Evolutionary conservation across 2,888 invertebrate genomes (phyloP), one percentile per base, ranked within the genome.

Genomic region (Pseudococcus viburni): DNA sequence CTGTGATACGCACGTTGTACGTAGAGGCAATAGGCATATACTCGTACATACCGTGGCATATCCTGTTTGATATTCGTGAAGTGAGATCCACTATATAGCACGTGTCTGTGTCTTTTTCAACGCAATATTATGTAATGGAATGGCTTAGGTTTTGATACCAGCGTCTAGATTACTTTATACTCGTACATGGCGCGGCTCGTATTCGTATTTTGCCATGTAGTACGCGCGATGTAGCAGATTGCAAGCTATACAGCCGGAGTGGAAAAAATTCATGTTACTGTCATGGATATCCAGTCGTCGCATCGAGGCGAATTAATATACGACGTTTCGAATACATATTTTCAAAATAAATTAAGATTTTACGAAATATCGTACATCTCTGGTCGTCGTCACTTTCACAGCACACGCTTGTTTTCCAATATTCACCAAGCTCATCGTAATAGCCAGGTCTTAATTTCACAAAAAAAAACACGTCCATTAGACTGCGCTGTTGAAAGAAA

Each of bases 31-130:
- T 59, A 59, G 5, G 59, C 55, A 55, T n/a, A 59, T 51, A 51
- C 48, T 51, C 11, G 19, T 59, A 59, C 59, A 59, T 59, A n/a
- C n/a, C 12, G 19, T 83, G 46, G 80, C 73, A 83, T 83, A 83
- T 83, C 80, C 80, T 83, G 80, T 83, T 83, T 83, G 46, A 83
- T 83, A 83, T 83, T 83, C 80, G 80, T 83, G 80, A 19, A 83
- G 46, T 46, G 46, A 83, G 80, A 83, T 83, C 80, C 80, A 83
- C 80, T 83, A 5, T 17, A 83, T 17, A 83, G 80, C 80, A 83
- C 80, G 80, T 83, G 80, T 80, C 80, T 80, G n/a, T 42, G 80
- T 83, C 80, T 83, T 83, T 46, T 83, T 83, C 80, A 46, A 83
- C 80, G 46, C 19, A 46, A 73, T 83, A 42, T 83, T 83, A 83